Base-by-base conservation (phyloP, 2,888 invertebrate genomes). In the Amitus sp. region DNA sequence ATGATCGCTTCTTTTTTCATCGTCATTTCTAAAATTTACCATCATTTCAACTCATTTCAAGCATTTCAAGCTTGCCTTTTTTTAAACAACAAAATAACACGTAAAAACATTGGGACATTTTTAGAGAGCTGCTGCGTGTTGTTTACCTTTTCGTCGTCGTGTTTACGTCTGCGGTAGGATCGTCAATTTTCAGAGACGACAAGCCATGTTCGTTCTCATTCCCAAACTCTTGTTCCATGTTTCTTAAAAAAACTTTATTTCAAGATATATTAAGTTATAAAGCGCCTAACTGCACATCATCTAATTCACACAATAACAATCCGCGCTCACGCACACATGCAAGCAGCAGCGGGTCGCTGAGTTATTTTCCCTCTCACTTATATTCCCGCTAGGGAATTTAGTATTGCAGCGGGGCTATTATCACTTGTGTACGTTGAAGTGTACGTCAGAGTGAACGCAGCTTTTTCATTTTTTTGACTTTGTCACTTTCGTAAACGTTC, bases 1-100 rank as follows among this genome's bases (percentile, higher is more conserved):
- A 73, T 91, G 94, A 64, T 88, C 87, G 30, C 77, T 68, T 34
- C 90, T 84, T 81, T 91, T 92, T 5, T 51, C 72, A 52, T 74
- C 75, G n/a, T 62, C 33, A 47, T 71, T 68, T n/a, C 77, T 76
- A 27, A 27, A 27, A 27, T 27, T 9, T 4, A 27, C 27, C 5
- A 27, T 27, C 9, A 6, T 27, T 27, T 27, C 4, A 27, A 30
- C 10, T 10, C n/a, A 30, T 30, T n/a, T 30, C 23, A 3, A 23
- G 7, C 23, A 7, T 23, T 23, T n/a, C n/a, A 9, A 27, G 9
- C 30, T 10, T 10, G 6, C 30, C 6, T 30, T 30, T 30, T 30
- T 30, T 2, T 30, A 6, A 10, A 30, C n/a, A 9, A 30, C 2
- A 30, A 30, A 30, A 2, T 10, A 30, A 30, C n/a, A 30, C n/a